Conservation (phyloP, 1,140 invertebrate genomes). For the Parasteatoda tepidariorum region DNA sequence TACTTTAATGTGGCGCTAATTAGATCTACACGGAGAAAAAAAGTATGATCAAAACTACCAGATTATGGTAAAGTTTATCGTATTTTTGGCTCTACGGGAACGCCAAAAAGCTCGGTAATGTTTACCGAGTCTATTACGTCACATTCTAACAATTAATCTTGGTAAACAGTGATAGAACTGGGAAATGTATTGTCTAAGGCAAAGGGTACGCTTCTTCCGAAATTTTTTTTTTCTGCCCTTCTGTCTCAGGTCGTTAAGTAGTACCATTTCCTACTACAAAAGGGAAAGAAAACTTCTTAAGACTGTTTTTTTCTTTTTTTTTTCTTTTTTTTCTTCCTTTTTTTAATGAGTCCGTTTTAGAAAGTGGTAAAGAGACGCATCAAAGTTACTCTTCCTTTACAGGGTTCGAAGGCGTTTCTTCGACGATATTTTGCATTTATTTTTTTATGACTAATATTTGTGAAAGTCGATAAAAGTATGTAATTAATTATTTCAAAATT, state of each 20-base stretch:
- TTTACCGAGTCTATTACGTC: constrained; percentile 41
- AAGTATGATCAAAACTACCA: too few species aligned
- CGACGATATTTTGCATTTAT: too few species aligned
- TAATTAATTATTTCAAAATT: too few species aligned
- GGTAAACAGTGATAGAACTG: constrained; percentile 52
- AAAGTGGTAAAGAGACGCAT: neutral
- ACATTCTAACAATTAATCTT: constrained; percentile 57
- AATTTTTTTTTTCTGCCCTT: neutral
- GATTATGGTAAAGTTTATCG: too few species aligned
- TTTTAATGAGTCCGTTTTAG: neutral
- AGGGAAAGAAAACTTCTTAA: neutral
- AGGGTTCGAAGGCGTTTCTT: too few species aligned
- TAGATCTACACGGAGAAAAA: too few species aligned
- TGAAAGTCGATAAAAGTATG: too few species aligned
- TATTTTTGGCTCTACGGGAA: too few species aligned
- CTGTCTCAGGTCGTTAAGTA: neutral
- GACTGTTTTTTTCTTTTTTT: neutral
- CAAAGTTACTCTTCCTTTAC: neutral
- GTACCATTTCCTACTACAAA: neutral
- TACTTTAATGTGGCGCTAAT: too few species aligned
- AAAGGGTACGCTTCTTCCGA: neutral
- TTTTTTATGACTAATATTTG: too few species aligned
- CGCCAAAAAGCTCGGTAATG: too few species aligned
- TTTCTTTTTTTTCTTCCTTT: too few species aligned
- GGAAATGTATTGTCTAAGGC: constrained; percentile 39